A percentile compares a stretch with the other conserved stretches of the same genome.
Evolutionary conservation across 2,113 vertebrate species (phyloP).

Genomic region (Sorex fumeus): DNA sequence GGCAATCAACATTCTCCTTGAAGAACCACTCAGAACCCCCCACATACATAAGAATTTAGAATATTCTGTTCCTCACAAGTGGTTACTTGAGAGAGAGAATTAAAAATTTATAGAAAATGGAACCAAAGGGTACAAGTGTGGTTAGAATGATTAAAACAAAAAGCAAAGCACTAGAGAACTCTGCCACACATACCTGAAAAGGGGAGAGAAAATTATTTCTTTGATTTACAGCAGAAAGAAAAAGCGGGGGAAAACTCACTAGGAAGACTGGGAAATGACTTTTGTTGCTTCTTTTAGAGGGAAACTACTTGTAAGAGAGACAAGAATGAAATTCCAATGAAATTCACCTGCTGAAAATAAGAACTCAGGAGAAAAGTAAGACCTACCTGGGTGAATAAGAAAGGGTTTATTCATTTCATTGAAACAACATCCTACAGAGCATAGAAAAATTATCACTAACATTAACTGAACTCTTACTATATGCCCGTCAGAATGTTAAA

Average conservation of each 20-base stretch:
- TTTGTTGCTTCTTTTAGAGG: neutral
- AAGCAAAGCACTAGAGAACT: neutral
- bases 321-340: neutral
- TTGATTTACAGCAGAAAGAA: neutral
- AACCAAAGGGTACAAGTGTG: neutral
- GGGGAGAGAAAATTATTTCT: neutral
- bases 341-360: slow-evolving; percentile 59
- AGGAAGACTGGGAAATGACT: neutral
- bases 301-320: neutral
- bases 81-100: neutral
- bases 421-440: slow-evolving; percentile 3
- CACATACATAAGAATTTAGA: neutral
- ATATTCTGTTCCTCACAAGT: neutral
- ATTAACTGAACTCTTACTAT: neutral
- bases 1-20: neutral
- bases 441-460: neutral
- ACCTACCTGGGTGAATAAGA: neutral
- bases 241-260: neutral
- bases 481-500: neutral
- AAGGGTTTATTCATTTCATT: neutral
- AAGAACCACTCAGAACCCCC: neutral
- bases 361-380: neutral
- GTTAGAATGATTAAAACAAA: slow-evolving; percentile 13
- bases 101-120: slow-evolving; percentile 31
- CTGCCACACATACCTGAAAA: neutral